Evolutionary conservation across 2,888 invertebrate species (phyloP), one percentile per base, ranked within the genome.

Genomic region (Leptarthrus brevirostris): DNA sequence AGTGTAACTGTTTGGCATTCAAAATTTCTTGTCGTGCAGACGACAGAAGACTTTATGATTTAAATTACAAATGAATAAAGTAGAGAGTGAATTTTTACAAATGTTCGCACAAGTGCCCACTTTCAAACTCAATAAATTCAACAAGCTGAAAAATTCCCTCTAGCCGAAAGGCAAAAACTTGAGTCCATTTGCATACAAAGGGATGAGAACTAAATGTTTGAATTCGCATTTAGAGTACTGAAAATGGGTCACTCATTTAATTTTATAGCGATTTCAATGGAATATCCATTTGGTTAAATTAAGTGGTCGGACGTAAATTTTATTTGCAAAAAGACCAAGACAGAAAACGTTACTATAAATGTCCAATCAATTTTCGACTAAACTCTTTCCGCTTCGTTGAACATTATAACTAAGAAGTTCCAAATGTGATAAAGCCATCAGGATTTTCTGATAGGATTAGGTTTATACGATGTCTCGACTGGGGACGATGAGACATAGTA

Each of bases 211-310:
- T 16, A 34, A 49, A 34, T 52, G 49, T 49, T 69, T 69, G 52
- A 34, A 52, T 49, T 52, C 36, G 69, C 52, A 52, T 52, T 52
- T 49, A 12, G n/a, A 30, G 49, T 26, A 69, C 52, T 34, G 69
- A 34, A 69, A 69, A 69, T 69, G 69, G 69, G 69, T 52, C 69
- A 69, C 69, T 69, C 69, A 52, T 69, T 69, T 69, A 52, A 52
- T 69, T 69, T 69, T 69, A 69, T 69, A 34, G 69, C 18, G 69
- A 69, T 69, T 66, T 22, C 69, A 69, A 69, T 69, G 49, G 69
- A 69, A 69, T 69, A 52, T 52, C 69, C 69, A 69, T 69, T 52
- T 34, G 69, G 52, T 52, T 34, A 52, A 52, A 69, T 69, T 69
- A 69, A 69, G 69, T 69, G 52, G 52, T 69, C 30, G 52, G 52